Evolutionary conservation across 2,113 vertebrate species (phyloP), one percentile per base, ranked within the genome.

Genomic region (Pomatorhinus ruficollis): DNA sequence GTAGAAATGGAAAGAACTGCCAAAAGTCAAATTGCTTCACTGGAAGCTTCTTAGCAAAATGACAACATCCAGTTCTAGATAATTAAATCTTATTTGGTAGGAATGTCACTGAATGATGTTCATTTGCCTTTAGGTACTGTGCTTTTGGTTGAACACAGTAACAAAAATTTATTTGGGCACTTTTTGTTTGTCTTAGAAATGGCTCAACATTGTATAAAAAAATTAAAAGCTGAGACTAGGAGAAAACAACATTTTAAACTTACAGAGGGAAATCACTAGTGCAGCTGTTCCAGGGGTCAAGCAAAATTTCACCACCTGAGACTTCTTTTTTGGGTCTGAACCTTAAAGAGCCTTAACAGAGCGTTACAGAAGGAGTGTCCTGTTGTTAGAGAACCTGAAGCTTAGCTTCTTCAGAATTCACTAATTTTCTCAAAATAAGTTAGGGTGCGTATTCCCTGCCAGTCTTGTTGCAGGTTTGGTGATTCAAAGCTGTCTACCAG

Each of bases 11-110:
- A 87, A 94, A 94, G 52, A 76, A 56, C 56, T 87, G 93, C 79
- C 83, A 87, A 66, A 87, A 83, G 59, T 85, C 76, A 85, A 9
- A 66, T 66, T 93, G 75, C 71, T 76, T 95, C 52, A 77, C 39
- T 64, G 87, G 71, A 42, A 90, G 44, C 84, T 97, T 91, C 79
- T 83, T 77, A 96, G 54, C 20, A 56, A 90, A 95, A 84, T 96
- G 78, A 60, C 83, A 83, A 78, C 50, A 92, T 83, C 49, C 37
- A 87, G 54, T 82, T 91, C 87, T 79, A 83, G 47, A 50, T 81
- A 95, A 97, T 96, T 95, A 87, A 71, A 74, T 70, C 59, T 77
- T 93, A n/a, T 69, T 94, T 86, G 93, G 74, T 81, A 81, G 61
- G 65, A 95, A 77, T 95, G 54, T 80, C 90, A 91, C 47, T 87